Percentiles rank a stretch among this genome's conserved stretches.
Evolutionary conservation across 1,140 invertebrate genomes (phyloP).

Genomic region (Diplogasteroides magnus): DNA sequence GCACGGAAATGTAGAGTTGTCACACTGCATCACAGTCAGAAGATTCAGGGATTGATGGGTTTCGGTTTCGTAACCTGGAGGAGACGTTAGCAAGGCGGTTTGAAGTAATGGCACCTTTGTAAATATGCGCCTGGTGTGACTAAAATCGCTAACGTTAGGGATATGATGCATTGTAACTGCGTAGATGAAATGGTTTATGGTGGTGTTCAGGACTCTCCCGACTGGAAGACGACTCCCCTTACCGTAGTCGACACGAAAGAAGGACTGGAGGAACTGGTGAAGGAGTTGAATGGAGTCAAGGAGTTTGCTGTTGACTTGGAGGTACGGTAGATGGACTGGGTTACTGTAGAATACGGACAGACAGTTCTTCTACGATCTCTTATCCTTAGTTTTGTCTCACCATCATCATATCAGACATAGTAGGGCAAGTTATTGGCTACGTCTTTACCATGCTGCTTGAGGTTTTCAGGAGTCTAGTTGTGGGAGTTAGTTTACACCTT

Average conservation of each 20-base stretch:
- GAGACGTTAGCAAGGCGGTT: slow-evolving; percentile 8
- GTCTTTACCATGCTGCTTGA: too few relatives aligned
- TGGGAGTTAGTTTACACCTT: too few relatives aligned
- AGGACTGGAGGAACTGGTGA: slow-evolving; percentile 66
- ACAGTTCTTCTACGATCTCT: too few relatives aligned
- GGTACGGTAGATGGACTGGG: slow-evolving; percentile 56
- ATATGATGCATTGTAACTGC: too few relatives aligned
- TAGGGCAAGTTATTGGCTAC: too few relatives aligned
- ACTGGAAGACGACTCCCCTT: slow-evolving; percentile 65
- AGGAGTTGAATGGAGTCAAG: slow-evolving; percentile 65
- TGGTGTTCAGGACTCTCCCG: slow-evolving; percentile 22
- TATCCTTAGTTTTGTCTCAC: too few relatives aligned
- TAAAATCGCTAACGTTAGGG: too few relatives aligned
- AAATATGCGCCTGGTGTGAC: slow-evolving; percentile 22
- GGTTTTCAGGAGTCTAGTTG: too few relatives aligned
- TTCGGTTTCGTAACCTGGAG: not conserved
- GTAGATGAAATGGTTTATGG: too few relatives aligned
- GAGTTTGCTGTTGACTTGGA: slow-evolving; percentile 83
- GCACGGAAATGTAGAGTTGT: not conserved
- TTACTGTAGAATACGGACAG: not conserved
- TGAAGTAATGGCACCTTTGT: slow-evolving; percentile 2
- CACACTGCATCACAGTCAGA: not conserved
- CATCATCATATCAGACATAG: too few relatives aligned
- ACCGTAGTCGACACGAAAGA: slow-evolving; percentile 67
- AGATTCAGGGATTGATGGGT: not conserved